Conservation (phyloP, 2,888 invertebrate species). For the Eutolmus rufibarbis region DNA sequence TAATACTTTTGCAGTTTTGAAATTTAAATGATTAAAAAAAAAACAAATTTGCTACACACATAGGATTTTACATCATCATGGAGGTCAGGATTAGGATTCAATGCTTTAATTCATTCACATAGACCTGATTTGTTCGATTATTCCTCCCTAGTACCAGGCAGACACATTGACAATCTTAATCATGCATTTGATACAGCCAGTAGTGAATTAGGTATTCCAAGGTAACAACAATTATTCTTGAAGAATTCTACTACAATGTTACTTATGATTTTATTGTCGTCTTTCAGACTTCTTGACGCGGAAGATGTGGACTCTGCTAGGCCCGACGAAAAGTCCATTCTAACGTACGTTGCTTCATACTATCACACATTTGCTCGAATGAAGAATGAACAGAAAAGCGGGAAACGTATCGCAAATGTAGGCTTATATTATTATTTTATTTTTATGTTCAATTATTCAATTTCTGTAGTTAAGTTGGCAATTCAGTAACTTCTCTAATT, state of each 20-base stretch:
- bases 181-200: conserved; percentile 97
- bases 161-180: conserved; percentile 94
- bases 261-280: neutral
- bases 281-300: conserved; percentile 81
- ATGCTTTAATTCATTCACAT: conserved; percentile 97
- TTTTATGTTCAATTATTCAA: neutral
- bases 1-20: conserved; percentile 24
- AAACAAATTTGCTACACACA: neutral
- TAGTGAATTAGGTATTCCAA: conserved; percentile 89
- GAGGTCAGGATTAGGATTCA: conserved; percentile 96
- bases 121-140: conserved; percentile 94
- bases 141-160: conserved; percentile 77
- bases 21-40: neutral
- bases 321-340: conserved; percentile 98
- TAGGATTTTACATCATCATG: conserved; percentile 89
- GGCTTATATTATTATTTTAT: conserved; percentile 53
- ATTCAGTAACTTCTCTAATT: no score
- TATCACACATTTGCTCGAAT: conserved; percentile 99
- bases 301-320: conserved; percentile 94
- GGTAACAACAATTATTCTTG: conserved; percentile 50
- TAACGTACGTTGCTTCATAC: conserved; percentile 98
- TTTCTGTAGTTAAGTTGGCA: neutral
- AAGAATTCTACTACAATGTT: neutral
- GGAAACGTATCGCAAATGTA: conserved; percentile 95
- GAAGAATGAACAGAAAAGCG: conserved; percentile 98